Evolutionary conservation across 2,888 invertebrate species (phyloP).

Genomic region (Parnassius glacialis): DNA sequence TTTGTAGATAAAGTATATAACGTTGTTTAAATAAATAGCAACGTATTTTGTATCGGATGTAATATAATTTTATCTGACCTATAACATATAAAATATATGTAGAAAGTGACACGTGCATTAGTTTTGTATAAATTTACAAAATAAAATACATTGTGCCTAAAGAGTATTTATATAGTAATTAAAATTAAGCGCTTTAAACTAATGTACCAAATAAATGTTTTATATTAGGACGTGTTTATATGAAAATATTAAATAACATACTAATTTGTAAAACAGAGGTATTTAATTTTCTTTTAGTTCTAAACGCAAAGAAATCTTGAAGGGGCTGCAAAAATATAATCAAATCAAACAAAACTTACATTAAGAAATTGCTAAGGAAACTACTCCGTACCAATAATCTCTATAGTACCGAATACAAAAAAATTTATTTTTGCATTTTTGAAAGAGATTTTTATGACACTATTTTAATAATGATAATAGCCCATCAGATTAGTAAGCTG

Average conservation of each 20-base stretch:
- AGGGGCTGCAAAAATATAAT: too few species aligned
- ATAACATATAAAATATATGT: neutral
- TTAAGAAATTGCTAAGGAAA: too few species aligned
- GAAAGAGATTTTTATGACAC: too few species aligned
- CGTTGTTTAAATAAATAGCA: neutral
- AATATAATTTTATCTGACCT: conserved; percentile 13
- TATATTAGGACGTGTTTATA: neutral
- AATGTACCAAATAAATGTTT: conserved; percentile 26
- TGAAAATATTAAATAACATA: neutral
- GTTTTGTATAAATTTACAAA: conserved; percentile 15
- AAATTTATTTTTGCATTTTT: too few species aligned
- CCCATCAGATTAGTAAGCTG: too few species aligned
- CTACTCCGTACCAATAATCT: too few species aligned
- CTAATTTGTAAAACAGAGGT: too few species aligned
- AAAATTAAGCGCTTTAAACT: conserved; percentile 20
- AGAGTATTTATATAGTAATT: conserved; percentile 2
- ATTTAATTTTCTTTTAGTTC: too few species aligned
- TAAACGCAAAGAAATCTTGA: too few species aligned
- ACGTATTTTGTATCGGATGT: conserved; percentile 12
- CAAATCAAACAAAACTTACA: too few species aligned
- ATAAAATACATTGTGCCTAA: conserved; percentile 8
- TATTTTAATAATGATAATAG: too few species aligned
- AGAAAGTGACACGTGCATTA: neutral
- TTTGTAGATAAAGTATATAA: conserved; percentile 10
- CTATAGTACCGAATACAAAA: too few species aligned